Evolutionary conservation across 2,113 vertebrate genomes (phyloP).

Genomic region (Alosa alosa): DNA sequence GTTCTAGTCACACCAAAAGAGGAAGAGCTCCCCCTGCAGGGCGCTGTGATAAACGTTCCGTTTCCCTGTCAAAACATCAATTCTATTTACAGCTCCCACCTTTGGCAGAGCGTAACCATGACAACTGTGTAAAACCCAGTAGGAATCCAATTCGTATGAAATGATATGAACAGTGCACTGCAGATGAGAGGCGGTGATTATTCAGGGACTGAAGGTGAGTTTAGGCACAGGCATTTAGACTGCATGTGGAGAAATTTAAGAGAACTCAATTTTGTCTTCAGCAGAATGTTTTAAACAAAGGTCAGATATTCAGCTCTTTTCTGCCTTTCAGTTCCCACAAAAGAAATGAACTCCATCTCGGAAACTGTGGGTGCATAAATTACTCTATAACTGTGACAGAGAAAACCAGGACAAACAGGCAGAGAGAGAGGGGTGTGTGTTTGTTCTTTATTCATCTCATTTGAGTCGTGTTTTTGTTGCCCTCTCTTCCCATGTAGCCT

Average conservation of each 20-base stretch:
- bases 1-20: neutral
- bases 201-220: neutral
- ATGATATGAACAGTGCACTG: neutral
- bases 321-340: neutral
- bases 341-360: neutral
- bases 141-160: neutral
- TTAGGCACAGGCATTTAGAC: neutral
- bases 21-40: constrained; percentile 27
- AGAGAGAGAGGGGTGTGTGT: neutral
- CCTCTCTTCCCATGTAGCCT: neutral
- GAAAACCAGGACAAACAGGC: constrained; percentile 25
- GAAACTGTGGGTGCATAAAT: neutral
- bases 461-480: neutral
- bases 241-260: neutral
- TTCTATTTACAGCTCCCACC: neutral
- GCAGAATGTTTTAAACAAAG: neutral
- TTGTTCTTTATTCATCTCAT: neutral
- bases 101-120: neutral
- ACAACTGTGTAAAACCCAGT: neutral
- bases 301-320: neutral
- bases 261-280: neutral
- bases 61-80: neutral
- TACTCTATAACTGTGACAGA: neutral
- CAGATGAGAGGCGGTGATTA: neutral
- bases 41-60: constrained; percentile 27